phyloP scores from a whole-genome alignment of 2,113 vertebrate genomes.

The Lipotes vexillifer region DNA sequence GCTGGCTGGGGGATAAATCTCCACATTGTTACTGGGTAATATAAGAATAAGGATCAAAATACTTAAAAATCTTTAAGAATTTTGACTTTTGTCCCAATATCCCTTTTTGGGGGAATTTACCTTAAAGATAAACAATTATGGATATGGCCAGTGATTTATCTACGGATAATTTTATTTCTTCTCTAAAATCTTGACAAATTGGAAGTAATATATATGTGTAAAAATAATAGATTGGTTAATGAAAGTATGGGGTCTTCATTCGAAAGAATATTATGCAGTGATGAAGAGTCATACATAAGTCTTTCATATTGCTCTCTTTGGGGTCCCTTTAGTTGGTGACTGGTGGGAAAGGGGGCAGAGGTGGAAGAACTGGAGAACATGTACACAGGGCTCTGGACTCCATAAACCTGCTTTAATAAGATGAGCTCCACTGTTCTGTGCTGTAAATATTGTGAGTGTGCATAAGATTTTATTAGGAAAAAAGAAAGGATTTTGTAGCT shows the following conservation, averaged over 20 bases:
- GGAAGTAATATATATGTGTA: not conserved
- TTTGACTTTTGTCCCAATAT: not conserved
- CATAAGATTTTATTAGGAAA: not conserved
- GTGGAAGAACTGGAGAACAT: not conserved
- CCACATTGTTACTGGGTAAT: not conserved
- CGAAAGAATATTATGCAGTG: not conserved
- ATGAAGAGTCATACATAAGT: not conserved
- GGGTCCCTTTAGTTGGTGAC: not conserved
- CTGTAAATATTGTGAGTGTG: not conserved
- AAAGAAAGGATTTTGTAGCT: not conserved
- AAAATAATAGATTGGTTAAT: not conserved
- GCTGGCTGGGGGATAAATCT: not conserved
- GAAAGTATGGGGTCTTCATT: not conserved
- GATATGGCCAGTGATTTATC: not conserved
- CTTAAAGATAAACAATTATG: not conserved
- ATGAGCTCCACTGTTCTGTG: not conserved
- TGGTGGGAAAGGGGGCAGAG: not conserved
- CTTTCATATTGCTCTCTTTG: not conserved
- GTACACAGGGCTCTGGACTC: not conserved
- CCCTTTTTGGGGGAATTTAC: not conserved
- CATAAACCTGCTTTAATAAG: not conserved
- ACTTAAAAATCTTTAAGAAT: not conserved
- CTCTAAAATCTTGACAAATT: not conserved
- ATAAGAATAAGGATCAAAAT: not conserved
- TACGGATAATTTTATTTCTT: not conserved